Percentiles rank a stretch among this genome's conserved stretches.
Evolutionary conservation across 2,797 vertebrate genomes (phyloP).

Genomic region (Artibeus jamaicensis): DNA sequence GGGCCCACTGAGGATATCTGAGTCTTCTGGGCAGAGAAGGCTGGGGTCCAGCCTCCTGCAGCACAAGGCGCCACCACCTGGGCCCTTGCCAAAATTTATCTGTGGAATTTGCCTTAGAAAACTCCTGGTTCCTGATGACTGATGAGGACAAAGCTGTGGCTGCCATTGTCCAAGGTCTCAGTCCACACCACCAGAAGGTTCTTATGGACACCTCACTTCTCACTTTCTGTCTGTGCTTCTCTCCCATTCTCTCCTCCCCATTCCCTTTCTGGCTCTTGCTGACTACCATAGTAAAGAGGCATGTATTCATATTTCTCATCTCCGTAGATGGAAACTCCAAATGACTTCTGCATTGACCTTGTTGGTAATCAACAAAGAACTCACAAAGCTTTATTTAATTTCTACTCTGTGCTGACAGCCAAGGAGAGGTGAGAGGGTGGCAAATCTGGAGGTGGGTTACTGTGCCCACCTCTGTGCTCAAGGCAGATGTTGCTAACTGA

Average conservation of each 20-base stretch:
- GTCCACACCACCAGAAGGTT: neutral
- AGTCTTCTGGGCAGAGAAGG: neutral
- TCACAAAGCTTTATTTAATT: neutral
- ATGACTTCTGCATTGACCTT: conserved; percentile 17
- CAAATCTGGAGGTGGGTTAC: neutral
- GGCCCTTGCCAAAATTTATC: conserved; percentile 12
- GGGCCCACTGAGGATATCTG: neutral
- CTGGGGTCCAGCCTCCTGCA: neutral
- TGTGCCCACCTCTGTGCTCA: neutral
- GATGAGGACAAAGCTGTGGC: neutral
- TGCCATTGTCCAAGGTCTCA: neutral
- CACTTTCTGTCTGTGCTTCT: neutral
- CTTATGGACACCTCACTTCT: neutral
- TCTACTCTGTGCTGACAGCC: neutral
- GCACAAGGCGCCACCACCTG: neutral
- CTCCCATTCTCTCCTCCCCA: neutral
- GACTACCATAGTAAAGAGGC: neutral
- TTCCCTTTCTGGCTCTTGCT: neutral
- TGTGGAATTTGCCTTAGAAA: conserved; percentile 61
- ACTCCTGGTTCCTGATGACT: conserved; percentile 17
- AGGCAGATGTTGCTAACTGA: neutral
- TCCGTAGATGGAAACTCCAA: neutral
- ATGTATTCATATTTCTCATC: neutral
- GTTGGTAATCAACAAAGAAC: neutral
- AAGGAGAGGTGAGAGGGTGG: neutral